These are phyloP conservation scores for Ophion ellenae DNA, from an alignment of 2,888 invertebrate genomes.

Conservation along the genomic window DNA sequence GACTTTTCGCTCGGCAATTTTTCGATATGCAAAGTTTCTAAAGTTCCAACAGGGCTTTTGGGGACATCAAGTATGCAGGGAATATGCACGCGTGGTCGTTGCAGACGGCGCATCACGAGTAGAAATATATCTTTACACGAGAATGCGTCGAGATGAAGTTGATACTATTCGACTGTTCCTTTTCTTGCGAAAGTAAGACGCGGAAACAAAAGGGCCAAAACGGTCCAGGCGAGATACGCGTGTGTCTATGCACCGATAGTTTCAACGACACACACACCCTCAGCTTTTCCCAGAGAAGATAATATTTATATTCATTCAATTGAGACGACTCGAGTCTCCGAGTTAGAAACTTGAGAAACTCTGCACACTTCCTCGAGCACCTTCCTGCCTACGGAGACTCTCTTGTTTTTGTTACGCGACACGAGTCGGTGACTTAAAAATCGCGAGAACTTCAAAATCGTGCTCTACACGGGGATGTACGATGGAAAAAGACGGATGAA, in stretches of 20 bases:
- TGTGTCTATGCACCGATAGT: slow-evolving; percentile 24
- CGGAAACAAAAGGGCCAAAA: slow-evolving; percentile 23
- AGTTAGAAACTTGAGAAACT: slow-evolving; percentile 41
- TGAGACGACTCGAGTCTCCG: slow-evolving; percentile 32
- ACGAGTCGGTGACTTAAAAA: slow-evolving; percentile 8
- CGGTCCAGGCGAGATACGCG: slow-evolving; percentile 47
- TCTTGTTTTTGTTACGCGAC: slow-evolving; percentile 21
- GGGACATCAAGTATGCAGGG: background rate
- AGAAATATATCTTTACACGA: slow-evolving; percentile 68
- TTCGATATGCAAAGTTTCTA: background rate
- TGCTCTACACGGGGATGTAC: slow-evolving; percentile 6
- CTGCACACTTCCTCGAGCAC: background rate
- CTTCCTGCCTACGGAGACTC: background rate
- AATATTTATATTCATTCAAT: slow-evolving; percentile 60
- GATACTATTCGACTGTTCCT: slow-evolving; percentile 33
- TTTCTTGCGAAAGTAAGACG: slow-evolving; percentile 12
- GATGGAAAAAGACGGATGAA: background rate
- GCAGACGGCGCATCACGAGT: slow-evolving; percentile 68
- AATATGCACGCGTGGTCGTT: slow-evolving; percentile 36
- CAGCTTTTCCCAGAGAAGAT: slow-evolving; percentile 45
- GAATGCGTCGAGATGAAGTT: slow-evolving; percentile 49
- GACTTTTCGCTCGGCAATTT: background rate
- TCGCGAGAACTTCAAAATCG: slow-evolving; percentile 23
- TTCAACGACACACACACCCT: slow-evolving; percentile 16
- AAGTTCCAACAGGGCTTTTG: background rate